These are phyloP conservation scores for Myotis planiceps DNA, from an alignment of 2,797 vertebrate species.

Conservation along the genomic window DNA sequence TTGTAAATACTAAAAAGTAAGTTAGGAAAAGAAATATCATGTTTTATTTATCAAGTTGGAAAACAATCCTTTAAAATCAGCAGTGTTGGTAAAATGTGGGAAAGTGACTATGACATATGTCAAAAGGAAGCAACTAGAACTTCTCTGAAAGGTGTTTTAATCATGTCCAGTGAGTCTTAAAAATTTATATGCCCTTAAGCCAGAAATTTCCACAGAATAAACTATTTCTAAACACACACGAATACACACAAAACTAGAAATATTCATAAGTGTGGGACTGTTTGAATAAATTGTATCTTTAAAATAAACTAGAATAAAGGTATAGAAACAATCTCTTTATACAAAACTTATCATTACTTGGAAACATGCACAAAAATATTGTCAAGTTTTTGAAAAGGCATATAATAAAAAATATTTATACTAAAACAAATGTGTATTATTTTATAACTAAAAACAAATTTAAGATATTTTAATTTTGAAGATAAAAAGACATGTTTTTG, in stretches of 20 bases:
- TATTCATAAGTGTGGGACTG: background rate
- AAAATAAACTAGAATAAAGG: constrained; percentile 8
- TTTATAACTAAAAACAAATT: constrained; percentile 48
- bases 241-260: background rate
- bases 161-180: constrained; percentile 5
- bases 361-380: background rate
- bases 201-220: constrained; percentile 17
- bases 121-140: background rate
- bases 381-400: background rate
- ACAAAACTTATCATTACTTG: constrained; percentile 16
- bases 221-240: background rate
- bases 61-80: background rate
- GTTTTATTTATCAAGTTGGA: background rate
- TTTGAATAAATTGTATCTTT: constrained; percentile 8
- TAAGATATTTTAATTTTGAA: constrained; percentile 41
- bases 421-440: constrained; percentile 14
- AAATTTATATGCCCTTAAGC: background rate
- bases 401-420: background rate
- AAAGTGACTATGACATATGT: background rate
- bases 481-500: background rate
- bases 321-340: constrained; percentile 17
- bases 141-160: background rate
- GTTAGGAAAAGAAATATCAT: background rate
- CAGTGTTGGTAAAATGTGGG: background rate
- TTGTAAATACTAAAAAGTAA: background rate